Evolutionary conservation across 2,797 vertebrate species (phyloP), one percentile per base, ranked within the genome.

Genomic region (Acanthurus lineatus): DNA sequence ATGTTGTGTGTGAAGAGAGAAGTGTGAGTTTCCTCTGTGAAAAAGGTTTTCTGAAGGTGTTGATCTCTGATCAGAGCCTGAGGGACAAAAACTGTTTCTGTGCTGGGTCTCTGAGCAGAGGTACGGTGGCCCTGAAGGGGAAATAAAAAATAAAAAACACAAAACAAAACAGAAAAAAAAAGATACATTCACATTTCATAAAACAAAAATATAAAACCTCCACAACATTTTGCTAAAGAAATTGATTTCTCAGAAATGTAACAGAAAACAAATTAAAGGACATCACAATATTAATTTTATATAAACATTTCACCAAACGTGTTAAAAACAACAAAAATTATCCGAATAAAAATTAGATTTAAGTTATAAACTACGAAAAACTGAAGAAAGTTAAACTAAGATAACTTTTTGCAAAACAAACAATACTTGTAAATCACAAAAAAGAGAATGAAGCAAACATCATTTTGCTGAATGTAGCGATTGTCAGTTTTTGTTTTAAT

Each of bases 11-110:
- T 47, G 76, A 60, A 9, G 69, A 69, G 35, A 52, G 32, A 9
- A 25, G 68, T 83, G 60, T 87, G 76, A 70, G 65, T 64, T 73
- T 73, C 56, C 49, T 79, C 69, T 74, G 64, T 73, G 52, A 28
- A 65, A 42, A 69, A 53, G 20, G 25, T 63, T 57, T 53, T 47
- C 53, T 70, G 74, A 64, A 64, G 48, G 52, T 69, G 53, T 57
- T 53, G 53, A 56, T 56, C 57, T 57, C 57, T 12, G 32, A 77
- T 77, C 65, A 49, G 5, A 60, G n/a, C 56, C 60, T 42, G 25
- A 16, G 44, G 2, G 45, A 45, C 19, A 70, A 20, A 73, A 73
- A 63, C 38, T 64, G 59, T 48, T 42, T 15, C 35, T 35, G 61
- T 51, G 40, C 48, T n/a, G 15, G 12, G 42, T 60, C 44, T 52